A percentile compares a stretch with the other conserved stretches of the same genome.
Evolutionary conservation across 2,797 vertebrate species (phyloP).

Genomic region (Microctenopoma lineatum): DNA sequence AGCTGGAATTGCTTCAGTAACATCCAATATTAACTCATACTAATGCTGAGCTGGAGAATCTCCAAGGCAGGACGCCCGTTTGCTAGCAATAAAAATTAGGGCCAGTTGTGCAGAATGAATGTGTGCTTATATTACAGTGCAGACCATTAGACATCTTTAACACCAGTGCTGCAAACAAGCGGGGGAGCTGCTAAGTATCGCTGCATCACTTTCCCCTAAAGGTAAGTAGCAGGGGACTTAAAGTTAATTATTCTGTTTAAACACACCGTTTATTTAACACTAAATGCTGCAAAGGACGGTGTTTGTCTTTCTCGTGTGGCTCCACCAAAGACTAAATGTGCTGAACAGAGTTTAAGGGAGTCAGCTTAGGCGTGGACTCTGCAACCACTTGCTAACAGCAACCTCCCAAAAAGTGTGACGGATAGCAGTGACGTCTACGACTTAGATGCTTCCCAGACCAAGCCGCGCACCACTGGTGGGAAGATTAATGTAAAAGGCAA

Average conservation of each 20-base stretch:
- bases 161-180: slow-evolving; percentile 39
- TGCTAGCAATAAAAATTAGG: slow-evolving; percentile 11
- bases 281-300: not conserved
- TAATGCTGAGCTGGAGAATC: slow-evolving; percentile 31
- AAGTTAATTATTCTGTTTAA: slow-evolving; percentile 34
- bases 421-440: slow-evolving; percentile 7
- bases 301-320: not conserved
- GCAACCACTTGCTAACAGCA: not conserved
- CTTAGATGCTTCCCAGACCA: slow-evolving; percentile 1
- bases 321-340: not conserved
- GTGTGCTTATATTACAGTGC: slow-evolving; percentile 30
- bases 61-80: slow-evolving; percentile 28
- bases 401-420: not conserved
- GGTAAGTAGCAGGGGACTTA: slow-evolving; percentile 29
- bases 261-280: not conserved
- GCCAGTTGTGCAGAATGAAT: slow-evolving; percentile 39
- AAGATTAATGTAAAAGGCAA: slow-evolving; percentile 7
- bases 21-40: slow-evolving; percentile 38
- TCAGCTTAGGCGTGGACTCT: not conserved
- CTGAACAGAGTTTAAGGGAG: not conserved
- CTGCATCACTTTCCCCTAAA: slow-evolving; percentile 15
- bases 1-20: slow-evolving; percentile 36
- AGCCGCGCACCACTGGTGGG: not conserved
- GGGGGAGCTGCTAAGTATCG: not conserved
- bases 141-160: slow-evolving; percentile 22